Conservation (phyloP, 1,140 invertebrate genomes). For the Cataglyphis hispanica region DNA sequence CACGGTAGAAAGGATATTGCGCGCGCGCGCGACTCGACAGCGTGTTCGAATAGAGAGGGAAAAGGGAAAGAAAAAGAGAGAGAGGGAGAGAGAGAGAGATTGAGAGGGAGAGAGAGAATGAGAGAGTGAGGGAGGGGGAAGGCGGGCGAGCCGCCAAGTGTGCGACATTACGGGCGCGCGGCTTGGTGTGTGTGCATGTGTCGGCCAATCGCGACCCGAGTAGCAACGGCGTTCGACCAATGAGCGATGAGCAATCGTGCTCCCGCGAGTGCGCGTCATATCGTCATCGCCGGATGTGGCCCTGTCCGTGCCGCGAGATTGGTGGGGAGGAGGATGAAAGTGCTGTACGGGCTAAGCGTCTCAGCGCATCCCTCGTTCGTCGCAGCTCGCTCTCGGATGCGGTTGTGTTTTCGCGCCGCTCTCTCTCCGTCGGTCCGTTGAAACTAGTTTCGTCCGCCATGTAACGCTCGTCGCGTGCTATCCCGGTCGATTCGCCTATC, state of each 20-base stretch:
- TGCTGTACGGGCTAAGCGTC: constrained; percentile 80
- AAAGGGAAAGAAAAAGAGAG: constrained; percentile 5
- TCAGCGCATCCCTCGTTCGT: constrained; percentile 82
- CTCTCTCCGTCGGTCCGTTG: constrained; percentile 11
- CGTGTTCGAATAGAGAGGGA: not conserved
- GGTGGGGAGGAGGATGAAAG: constrained; percentile 79
- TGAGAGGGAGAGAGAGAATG: constrained; percentile 6
- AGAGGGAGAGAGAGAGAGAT: not conserved
- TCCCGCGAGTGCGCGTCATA: constrained; percentile 72
- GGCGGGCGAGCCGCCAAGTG: constrained; percentile 34
- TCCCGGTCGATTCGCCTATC: not conserved
- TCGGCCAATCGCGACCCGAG: constrained; percentile 69
- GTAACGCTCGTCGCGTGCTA: constrained; percentile 44
- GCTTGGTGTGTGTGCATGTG: not conserved
- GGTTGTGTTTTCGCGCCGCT: constrained; percentile 73
- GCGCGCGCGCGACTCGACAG: not conserved
- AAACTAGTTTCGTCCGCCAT: constrained; percentile 34
- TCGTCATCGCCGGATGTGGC: constrained; percentile 71
- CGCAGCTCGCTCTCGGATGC: constrained; percentile 79
- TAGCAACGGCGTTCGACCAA: constrained; percentile 74
- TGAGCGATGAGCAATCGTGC: constrained; percentile 64
- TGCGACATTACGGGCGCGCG: constrained; percentile 12
- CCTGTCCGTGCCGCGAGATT: constrained; percentile 3
- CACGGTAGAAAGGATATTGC: constrained; percentile 33
- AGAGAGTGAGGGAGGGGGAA: not conserved